Evolutionary conservation across 1,140 invertebrate species (phyloP).

Genomic region (Marisa cornuarietis): DNA sequence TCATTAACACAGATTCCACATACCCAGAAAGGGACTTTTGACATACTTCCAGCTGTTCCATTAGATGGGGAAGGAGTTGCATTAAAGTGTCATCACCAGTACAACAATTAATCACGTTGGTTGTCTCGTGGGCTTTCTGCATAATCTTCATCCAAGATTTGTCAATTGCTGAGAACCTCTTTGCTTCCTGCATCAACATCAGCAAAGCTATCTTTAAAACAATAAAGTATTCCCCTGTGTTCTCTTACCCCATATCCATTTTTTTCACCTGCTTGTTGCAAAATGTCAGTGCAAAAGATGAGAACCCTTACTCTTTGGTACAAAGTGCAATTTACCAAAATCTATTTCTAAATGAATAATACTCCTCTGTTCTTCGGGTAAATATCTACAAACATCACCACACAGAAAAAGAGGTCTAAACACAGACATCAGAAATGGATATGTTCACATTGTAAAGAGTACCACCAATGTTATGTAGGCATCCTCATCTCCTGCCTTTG

Average conservation of each 20-base stretch:
- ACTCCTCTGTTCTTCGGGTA: too few species aligned
- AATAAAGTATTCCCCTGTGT: too few species aligned
- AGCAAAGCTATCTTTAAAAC: not conserved
- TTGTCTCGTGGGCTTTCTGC: slow-evolving; percentile 91
- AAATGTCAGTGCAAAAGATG: not conserved
- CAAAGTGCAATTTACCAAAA: not conserved
- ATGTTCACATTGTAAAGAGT: too few species aligned
- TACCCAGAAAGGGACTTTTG: slow-evolving; percentile 92
- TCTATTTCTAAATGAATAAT: too few species aligned
- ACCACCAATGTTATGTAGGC: too few species aligned
- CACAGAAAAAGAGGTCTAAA: too few species aligned
- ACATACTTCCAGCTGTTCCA: slow-evolving; percentile 94
- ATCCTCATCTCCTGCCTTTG: too few species aligned
- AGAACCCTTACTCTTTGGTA: not conserved
- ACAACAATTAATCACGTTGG: slow-evolving; percentile 93
- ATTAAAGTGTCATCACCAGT: slow-evolving; percentile 92
- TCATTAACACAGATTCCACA: not conserved
- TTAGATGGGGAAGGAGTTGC: slow-evolving; percentile 90
- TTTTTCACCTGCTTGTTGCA: too few species aligned
- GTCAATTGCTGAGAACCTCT: slow-evolving; percentile 90
- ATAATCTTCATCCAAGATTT: slow-evolving; percentile 98
- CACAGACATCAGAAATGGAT: too few species aligned
- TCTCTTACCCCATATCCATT: too few species aligned
- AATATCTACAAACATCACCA: too few species aligned
- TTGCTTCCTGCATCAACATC: slow-evolving; percentile 60